These are phyloP conservation scores for Tricholaema leucomelas DNA, from an alignment of 2,113 vertebrate species.

Conservation along the genomic window DNA sequence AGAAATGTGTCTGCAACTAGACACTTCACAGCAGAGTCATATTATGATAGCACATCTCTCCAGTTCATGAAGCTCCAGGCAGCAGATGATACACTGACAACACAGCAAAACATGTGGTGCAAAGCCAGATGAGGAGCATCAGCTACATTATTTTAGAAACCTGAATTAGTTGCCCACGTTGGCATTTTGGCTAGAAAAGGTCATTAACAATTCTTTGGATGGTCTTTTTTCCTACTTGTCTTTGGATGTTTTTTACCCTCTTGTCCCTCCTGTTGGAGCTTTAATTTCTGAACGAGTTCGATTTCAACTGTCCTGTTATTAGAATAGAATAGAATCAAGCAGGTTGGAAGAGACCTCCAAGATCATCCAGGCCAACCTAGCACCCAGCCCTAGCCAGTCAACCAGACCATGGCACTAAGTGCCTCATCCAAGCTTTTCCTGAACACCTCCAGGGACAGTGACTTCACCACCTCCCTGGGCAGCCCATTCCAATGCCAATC, in stretches of 20 bases:
- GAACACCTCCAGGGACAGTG: too few relatives aligned
- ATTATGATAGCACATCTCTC: constrained; percentile 2
- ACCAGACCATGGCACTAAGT: too few relatives aligned
- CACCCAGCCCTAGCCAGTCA: too few relatives aligned
- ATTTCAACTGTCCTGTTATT: neutral
- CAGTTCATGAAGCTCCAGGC: neutral
- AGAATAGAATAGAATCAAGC: too few relatives aligned
- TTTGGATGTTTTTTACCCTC: neutral
- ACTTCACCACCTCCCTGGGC: too few relatives aligned
- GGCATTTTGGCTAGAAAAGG: neutral
- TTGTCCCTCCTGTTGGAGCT: neutral
- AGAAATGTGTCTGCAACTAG: constrained; percentile 19
- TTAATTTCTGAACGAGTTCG: neutral
- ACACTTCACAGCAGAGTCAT: neutral
- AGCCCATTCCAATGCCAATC: too few relatives aligned
- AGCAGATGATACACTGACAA: neutral
- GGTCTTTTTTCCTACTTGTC: neutral
- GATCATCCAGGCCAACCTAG: too few relatives aligned
- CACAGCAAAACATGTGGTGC: neutral
- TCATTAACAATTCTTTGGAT: neutral
- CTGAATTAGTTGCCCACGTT: neutral
- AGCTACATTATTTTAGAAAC: neutral
- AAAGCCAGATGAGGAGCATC: neutral
- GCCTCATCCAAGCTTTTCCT: too few relatives aligned
- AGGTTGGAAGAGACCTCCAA: too few relatives aligned